Evolutionary conservation across 2,797 vertebrate species (phyloP).

Genomic region (Phylloscopus collybita): DNA sequence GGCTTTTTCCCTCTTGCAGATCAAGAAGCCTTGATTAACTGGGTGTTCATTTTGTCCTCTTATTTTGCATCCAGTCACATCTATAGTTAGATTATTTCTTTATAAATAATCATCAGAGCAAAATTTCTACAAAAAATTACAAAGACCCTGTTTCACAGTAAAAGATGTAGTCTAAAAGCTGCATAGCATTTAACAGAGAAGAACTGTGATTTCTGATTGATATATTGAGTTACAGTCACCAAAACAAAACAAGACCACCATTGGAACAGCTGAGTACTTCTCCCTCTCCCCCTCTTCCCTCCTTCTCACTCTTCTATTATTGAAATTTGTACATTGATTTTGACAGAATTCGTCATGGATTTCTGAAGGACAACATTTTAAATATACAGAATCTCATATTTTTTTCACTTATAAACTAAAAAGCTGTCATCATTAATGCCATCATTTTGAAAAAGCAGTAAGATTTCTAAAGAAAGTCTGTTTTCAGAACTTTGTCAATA

Average conservation of each 20-base stretch:
- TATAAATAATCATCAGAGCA: neutral
- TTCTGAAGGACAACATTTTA: neutral
- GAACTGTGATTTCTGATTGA: neutral
- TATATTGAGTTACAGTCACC: neutral
- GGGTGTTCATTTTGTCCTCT: neutral
- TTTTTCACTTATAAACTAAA: neutral
- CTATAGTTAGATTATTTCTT: neutral
- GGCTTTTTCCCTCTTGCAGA: neutral
- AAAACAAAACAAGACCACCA: neutral
- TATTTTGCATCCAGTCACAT: neutral
- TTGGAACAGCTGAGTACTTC: neutral
- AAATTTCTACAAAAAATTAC: neutral
- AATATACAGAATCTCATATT: neutral
- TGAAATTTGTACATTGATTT: neutral
- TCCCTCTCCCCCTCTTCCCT: neutral
- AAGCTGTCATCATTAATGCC: neutral
- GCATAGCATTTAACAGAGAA: neutral
- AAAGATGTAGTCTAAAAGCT: neutral
- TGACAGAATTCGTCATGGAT: neutral
- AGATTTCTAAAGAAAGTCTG: neutral
- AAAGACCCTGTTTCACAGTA: neutral
- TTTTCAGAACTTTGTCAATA: neutral
- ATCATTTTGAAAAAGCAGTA: neutral
- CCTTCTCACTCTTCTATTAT: neutral
- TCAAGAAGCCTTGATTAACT: neutral